Evolutionary conservation across 2,888 invertebrate genomes (phyloP).

Genomic region (Andrena bucephala): DNA sequence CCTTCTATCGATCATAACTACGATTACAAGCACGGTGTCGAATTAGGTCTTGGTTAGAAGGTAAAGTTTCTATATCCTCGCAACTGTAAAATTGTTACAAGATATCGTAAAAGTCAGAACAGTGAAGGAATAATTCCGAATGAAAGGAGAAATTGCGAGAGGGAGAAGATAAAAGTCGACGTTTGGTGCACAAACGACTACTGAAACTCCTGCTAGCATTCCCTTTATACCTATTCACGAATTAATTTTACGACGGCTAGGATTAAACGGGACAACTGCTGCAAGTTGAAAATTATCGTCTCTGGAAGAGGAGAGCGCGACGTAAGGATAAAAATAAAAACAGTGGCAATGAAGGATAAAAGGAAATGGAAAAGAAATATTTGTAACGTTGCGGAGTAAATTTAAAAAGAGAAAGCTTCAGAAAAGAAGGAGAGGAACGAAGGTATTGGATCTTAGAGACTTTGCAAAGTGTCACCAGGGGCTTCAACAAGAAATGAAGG

Average conservation of each 20-base stretch:
- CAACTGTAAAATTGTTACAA: too few relatives aligned
- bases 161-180: neutral
- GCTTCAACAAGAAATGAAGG: slow-evolving; percentile 14
- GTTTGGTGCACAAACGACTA: neutral
- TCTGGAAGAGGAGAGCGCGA: too few relatives aligned
- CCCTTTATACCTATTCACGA: neutral
- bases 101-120: neutral
- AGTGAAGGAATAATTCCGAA: neutral
- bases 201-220: neutral
- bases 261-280: neutral
- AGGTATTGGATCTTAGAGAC: slow-evolving; percentile 4
- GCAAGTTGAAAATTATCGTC: neutral
- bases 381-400: neutral
- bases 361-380: neutral
- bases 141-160: neutral
- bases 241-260: neutral
- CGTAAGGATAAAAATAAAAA: too few relatives aligned
- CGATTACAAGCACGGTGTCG: too few relatives aligned
- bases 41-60: too few relatives aligned
- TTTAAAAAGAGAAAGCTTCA: slow-evolving; percentile 7
- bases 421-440: neutral
- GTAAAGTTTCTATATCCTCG: too few relatives aligned
- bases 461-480: slow-evolving; percentile 17
- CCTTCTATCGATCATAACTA: too few relatives aligned
- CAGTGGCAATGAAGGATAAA: too few relatives aligned